A percentile compares a stretch with the other conserved stretches of the same genome.
Conservation (phyloP, 2,113 vertebrate species). For the Chinchilla lanigera region DNA sequence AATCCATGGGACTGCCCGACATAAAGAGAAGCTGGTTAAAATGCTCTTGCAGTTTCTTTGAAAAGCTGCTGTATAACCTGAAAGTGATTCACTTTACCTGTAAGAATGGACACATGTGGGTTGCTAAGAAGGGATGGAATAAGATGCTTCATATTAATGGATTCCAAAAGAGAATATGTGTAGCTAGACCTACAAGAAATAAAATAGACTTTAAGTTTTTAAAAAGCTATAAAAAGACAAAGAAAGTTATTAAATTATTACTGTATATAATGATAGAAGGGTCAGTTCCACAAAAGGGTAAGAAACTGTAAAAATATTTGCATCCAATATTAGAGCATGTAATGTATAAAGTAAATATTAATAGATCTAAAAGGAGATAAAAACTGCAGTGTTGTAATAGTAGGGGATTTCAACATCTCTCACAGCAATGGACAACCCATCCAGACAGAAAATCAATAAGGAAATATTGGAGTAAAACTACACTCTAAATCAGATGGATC, state of each 20-base stretch:
- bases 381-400: background rate
- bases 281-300: background rate
- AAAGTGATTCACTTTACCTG: background rate
- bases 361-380: background rate
- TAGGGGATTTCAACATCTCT: background rate
- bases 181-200: background rate
- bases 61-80: background rate
- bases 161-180: background rate
- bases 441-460: background rate
- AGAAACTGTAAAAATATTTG: background rate
- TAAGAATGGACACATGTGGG: background rate
- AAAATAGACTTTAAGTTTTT: background rate
- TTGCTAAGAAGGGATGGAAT: background rate
- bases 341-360: background rate
- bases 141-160: background rate
- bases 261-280: background rate
- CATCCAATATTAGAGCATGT: background rate
- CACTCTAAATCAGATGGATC: background rate
- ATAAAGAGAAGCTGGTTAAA: background rate
- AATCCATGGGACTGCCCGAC: background rate
- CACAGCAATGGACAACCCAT: background rate
- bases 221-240: background rate
- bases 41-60: background rate
- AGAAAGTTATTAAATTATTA: background rate
- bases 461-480: background rate